Base-by-base conservation (phyloP, 2,797 vertebrate genomes). In the Alouatta caraya region DNA sequence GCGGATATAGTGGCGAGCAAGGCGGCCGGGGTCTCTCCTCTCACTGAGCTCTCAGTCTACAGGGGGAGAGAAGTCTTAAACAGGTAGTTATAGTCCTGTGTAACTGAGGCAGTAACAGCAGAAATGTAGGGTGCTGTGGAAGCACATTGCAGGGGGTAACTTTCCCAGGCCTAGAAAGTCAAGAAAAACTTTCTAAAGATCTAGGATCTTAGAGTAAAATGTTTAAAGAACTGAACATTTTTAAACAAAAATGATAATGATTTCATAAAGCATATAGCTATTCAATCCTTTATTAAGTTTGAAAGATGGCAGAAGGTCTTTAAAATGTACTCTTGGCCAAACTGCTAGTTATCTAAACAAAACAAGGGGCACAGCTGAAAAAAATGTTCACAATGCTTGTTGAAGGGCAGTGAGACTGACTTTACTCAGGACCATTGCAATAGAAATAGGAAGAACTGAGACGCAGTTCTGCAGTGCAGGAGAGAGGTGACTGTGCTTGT, bases 251-350 rank as follows among this genome's bases (percentile, higher is more conserved):
- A 94, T 75, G n/a, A 59, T 80, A 90, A 89, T 73, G 87, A 67
- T n/a, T 97, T 96, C 42, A 90, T 61, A 90, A 97, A 88, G 15
- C 33, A 80, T 26, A 55, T 28, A 72, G 52, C 15, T 79, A 67
- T 84, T 87, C 85, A 84, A 93, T 48, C 30, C 90, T 97, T 93
- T 89, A 82, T 84, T 61, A 72, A 90, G 6, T 87, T 82, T 92
- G 52, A 92, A 90, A 87, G 61, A 88, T 39, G 19, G 22, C 55
- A 57, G n/a, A 90, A 88, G 4, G 5, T 67, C 59, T 93, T 84
- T 21, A 83, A 93, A 93, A 78, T 33, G 19, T 89, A 52, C 19
- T 70, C 42, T 92, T 73, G 87, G 39, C 15, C 83, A 88, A 85
- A 92, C n/a, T 86, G 39, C 88, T 76, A 52, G 14, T 59, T 78